phyloP scores from a whole-genome alignment of 1,140 invertebrate genomes.

The Coelopa frigida region DNA sequence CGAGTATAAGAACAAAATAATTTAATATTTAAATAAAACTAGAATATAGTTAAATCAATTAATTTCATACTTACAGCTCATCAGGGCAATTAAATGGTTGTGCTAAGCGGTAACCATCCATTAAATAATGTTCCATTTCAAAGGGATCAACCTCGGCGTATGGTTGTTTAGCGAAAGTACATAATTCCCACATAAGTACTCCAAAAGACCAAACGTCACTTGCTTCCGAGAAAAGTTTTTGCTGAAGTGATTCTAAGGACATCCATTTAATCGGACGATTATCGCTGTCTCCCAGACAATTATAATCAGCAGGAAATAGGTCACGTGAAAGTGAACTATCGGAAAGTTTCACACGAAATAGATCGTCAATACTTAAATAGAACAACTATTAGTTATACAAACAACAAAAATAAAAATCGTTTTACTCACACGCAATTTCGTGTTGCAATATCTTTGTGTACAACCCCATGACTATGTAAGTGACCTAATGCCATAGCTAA shows the following conservation, averaged over 20 bases:
- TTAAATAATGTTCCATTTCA: conserved; percentile 85
- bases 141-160: conserved; percentile 65
- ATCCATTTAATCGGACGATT: conserved; percentile 95
- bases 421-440: conserved; percentile 72
- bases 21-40: not conserved
- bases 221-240: conserved; percentile 73
- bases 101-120: conserved; percentile 82
- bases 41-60: not conserved
- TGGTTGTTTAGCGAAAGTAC: conserved; percentile 86
- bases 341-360: conserved; percentile 81
- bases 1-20: conserved; percentile 21
- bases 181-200: conserved; percentile 90
- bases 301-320: conserved; percentile 89
- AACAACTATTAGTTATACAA: too few relatives aligned
- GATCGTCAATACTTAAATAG: conserved; percentile 62
- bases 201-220: conserved; percentile 95
- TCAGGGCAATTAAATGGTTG: conserved; percentile 95
- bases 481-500: conserved; percentile 80
- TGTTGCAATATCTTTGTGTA: conserved; percentile 87
- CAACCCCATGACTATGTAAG: conserved; percentile 81
- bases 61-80: conserved; percentile 67
- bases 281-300: conserved; percentile 90
- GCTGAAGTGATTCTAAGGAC: conserved; percentile 76
- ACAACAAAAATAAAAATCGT: too few relatives aligned
- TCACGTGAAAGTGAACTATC: conserved; percentile 88